Percentiles rank a stretch among this genome's conserved stretches.
Evolutionary conservation across 2,797 vertebrate genomes (phyloP).

Genomic region (Epinephelus coioides): DNA sequence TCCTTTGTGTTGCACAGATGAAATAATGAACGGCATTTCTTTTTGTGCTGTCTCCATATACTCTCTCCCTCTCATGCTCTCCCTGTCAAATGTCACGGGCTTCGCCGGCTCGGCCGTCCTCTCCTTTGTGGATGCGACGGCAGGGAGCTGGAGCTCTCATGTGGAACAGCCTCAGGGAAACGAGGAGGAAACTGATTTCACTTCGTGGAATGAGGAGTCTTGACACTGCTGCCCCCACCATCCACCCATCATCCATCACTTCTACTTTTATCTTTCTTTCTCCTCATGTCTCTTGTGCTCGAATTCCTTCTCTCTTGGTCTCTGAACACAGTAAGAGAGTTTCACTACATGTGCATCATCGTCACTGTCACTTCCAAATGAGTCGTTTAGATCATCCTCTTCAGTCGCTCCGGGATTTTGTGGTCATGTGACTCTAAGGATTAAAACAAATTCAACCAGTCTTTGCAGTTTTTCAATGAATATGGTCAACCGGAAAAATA

Average conservation of each 20-base stretch:
- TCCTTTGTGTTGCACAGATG: constrained; percentile 45
- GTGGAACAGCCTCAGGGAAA: constrained; percentile 73
- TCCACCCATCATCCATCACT: constrained; percentile 64
- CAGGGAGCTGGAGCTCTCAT: constrained; percentile 56
- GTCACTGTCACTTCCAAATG: background rate
- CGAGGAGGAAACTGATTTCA: constrained; percentile 66
- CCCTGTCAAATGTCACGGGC: constrained; percentile 63
- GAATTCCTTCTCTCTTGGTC: constrained; percentile 21
- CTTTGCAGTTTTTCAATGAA: background rate
- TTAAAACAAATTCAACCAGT: background rate
- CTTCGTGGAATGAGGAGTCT: constrained; percentile 70
- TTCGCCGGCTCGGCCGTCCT: constrained; percentile 22
- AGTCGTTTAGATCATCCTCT: background rate
- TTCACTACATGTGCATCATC: background rate
- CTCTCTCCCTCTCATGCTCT: background rate
- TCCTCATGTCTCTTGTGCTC: constrained; percentile 3
- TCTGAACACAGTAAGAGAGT: background rate
- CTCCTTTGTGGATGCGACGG: constrained; percentile 47
- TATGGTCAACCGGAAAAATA: background rate
- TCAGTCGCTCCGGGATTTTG: background rate
- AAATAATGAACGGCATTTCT: constrained; percentile 52
- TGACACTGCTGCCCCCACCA: constrained; percentile 57
- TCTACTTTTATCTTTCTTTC: constrained; percentile 51
- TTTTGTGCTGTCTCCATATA: constrained; percentile 23
- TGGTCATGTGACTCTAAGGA: background rate